Evolutionary conservation across 1,140 invertebrate species (phyloP).

Genomic region (Atopsyche davidsoni): DNA sequence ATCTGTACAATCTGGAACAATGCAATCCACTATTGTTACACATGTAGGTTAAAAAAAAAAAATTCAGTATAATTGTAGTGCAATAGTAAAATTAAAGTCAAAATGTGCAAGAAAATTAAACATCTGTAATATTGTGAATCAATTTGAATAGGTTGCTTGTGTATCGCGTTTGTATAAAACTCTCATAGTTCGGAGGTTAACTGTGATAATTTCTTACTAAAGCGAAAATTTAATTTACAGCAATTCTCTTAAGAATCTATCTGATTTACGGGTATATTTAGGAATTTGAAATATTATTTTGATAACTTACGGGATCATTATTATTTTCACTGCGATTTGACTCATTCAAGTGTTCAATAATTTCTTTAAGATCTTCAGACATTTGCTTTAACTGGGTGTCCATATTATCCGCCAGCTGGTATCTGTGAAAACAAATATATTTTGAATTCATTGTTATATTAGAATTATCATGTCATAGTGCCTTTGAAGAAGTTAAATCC

Average conservation of each 20-base stretch:
- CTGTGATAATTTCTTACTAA: no score
- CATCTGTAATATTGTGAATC: no score
- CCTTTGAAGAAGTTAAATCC: no score
- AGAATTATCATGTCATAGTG: neutral
- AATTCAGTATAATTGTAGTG: slow-evolving; percentile 10
- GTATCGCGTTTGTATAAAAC: no score
- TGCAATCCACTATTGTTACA: no score
- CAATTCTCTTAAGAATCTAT: neutral
- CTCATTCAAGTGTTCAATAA: slow-evolving; percentile 90
- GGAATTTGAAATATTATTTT: no score
- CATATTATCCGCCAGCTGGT: slow-evolving; percentile 80
- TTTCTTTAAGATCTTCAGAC: slow-evolving; percentile 91
- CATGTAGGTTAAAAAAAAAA: slow-evolving; percentile 11
- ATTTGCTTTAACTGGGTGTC: slow-evolving; percentile 90
- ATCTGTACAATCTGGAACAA: slow-evolving; percentile 76
- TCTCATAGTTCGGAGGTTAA: no score
- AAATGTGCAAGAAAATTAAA: no score
- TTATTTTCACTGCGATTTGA: slow-evolving; percentile 76
- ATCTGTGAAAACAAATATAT: slow-evolving; percentile 48
- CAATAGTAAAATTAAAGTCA: no score
- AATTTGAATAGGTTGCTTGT: no score
- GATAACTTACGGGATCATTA: slow-evolving; percentile 70
- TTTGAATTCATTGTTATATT: no score
- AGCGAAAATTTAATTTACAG: neutral
- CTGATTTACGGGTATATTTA: neutral